Base-by-base conservation (phyloP, 2,113 vertebrate genomes). In the Oncorhynchus kisutch region DNA sequence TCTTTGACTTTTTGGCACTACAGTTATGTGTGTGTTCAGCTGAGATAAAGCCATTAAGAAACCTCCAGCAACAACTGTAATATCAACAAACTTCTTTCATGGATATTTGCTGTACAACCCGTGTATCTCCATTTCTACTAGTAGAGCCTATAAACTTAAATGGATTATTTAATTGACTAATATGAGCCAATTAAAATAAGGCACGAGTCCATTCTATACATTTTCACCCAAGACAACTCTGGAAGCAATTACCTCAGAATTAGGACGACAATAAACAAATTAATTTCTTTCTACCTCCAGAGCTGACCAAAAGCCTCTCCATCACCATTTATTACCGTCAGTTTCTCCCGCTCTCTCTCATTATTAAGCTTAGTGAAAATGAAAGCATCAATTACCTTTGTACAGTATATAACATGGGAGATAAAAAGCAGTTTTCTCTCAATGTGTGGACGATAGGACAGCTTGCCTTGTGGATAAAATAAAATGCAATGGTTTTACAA, bases 401-500 rank as follows among this genome's bases (percentile, higher is more conserved):
- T 66, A 25, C 27, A 27, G 27, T 27, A 25, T 27, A 76, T 70
- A 34, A 69, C 51, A 34, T 72, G 20, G 39, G 27, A 77, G 78
- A 60, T 84, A 77, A 83, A 83, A 66, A 64, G 54, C 66, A 20
- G 27, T 68, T 31, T 84, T 81, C 70, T 79, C 71, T 74, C 27
- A 82, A 78, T 48, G 76, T 49, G 74, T 70, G 2, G 29, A 67
- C 64, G 74, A 84, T 69, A 48, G 77, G 49, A 60, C 49, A 51
- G 0, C 11, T 48, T 78, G 76, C 67, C 65, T 31, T 25, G 48
- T 14, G 81, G 39, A 84, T 64, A 57, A 82, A 84, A 78, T 70
- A 64, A 81, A 83, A 78, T 39, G 70, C 49, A 24, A 74, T 84
- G 80, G 80, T 71, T 79, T 86, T 82, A 82, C 72, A 73, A 87